Conservation (phyloP, 37 sponge, comb jelly and placozoan species). For the Ephydatia muelleri region DNA sequence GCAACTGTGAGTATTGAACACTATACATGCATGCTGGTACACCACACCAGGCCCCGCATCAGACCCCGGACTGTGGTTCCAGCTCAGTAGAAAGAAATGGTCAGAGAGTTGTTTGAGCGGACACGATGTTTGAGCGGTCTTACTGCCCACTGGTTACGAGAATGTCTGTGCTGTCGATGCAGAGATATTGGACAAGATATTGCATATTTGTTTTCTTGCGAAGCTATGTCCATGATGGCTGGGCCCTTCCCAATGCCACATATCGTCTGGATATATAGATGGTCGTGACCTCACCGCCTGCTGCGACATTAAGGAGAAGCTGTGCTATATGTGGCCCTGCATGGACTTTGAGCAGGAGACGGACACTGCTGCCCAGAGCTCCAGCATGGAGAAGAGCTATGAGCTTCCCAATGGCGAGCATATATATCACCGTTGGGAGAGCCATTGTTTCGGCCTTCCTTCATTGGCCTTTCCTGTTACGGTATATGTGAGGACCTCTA, state of each 20-base stretch:
- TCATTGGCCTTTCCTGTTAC: conserved; percentile 95
- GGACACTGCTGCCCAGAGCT: conserved; percentile 90
- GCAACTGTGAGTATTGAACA: too few species aligned
- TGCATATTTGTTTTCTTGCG: too few species aligned
- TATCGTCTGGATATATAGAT: conserved; percentile 97
- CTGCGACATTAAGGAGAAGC: conserved; percentile 99
- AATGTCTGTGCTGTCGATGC: too few species aligned
- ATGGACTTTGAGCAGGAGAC: conserved; percentile 99
- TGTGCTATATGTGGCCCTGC: conserved; percentile 99
- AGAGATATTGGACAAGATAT: too few species aligned
- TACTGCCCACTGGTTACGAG: too few species aligned
- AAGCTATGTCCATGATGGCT: conserved; percentile 99
- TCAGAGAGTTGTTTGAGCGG: too few species aligned
- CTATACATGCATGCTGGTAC: too few species aligned
- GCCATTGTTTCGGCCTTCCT: conserved; percentile 88
- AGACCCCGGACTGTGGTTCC: too few species aligned
- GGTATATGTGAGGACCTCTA: conserved; percentile 98
- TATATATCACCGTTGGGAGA: conserved; percentile 99
- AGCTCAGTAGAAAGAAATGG: too few species aligned
- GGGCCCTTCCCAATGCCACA: conserved; percentile 98
- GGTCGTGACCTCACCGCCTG: conserved; percentile 99
- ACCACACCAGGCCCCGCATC: too few species aligned
- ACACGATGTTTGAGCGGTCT: too few species aligned
- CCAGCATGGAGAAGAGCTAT: conserved; percentile 96
- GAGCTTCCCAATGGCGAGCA: conserved; percentile 99